Evolutionary conservation across 2,797 vertebrate genomes (phyloP).

Genomic region (Catostomus latipinnis): DNA sequence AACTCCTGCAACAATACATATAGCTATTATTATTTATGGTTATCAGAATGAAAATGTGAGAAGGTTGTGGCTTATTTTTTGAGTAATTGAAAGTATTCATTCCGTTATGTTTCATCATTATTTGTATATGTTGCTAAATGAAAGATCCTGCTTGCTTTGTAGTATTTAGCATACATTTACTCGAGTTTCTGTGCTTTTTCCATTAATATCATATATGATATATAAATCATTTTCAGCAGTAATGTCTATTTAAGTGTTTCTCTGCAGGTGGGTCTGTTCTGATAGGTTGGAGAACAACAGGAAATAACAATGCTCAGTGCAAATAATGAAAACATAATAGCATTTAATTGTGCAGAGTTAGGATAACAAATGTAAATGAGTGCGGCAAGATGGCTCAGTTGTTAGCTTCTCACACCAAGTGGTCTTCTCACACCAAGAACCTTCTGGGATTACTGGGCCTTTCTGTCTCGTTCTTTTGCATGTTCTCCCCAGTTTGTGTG

Average conservation of each 20-base stretch:
- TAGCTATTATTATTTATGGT: background rate
- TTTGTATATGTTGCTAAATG: slow-evolving; percentile 18
- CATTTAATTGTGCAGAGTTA: background rate
- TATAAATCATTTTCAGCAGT: slow-evolving; percentile 8
- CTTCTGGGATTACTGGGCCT: too few species aligned
- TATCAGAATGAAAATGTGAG: background rate
- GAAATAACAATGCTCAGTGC: background rate
- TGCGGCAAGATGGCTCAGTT: too few species aligned
- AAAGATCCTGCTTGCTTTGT: slow-evolving; percentile 7
- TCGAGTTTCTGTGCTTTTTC: background rate
- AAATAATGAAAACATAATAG: background rate
- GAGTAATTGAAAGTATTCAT: background rate
- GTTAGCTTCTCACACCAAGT: too few species aligned
- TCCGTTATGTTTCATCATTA: background rate
- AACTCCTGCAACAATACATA: background rate
- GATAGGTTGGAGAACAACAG: too few species aligned
- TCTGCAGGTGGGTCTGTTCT: background rate
- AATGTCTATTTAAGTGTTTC: slow-evolving; percentile 1
- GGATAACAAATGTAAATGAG: background rate
- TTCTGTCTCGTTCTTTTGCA: too few species aligned
- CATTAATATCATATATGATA: background rate
- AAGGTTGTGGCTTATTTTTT: background rate
- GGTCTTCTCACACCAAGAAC: too few species aligned
- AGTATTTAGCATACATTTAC: slow-evolving; percentile 16
- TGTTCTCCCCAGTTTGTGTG: too few species aligned